Base-by-base conservation (phyloP, 2,797 vertebrate species). In the Hoplostethus mediterraneus region DNA sequence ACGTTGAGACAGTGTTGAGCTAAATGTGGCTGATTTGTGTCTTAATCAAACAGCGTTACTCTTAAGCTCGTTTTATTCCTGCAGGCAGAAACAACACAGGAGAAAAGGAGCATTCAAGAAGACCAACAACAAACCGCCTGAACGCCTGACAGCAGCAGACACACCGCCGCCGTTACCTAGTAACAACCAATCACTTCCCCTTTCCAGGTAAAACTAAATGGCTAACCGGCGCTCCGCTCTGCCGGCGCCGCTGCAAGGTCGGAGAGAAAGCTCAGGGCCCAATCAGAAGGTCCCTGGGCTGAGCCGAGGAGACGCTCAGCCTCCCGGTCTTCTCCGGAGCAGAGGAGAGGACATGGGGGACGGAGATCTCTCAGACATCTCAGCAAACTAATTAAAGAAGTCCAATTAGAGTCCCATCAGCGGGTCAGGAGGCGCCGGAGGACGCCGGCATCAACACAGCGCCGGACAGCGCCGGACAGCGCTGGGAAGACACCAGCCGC, bases 381-480 rank as follows among this genome's bases (percentile, higher is more conserved):
- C 69, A 2, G 67, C 53, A 53, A 77, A 71, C 84, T 91, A 87
- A 93, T 93, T 90, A 90, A 89, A 86, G 80, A 67, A 75, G 66
- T 76, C 87, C 89, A 93, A 92, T 93, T 92, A 93, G 82, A 85
- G 75, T 1, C 52, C 63, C 81, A 64, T 84, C 80, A 84, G 63
- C 71, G 48, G 73, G 80, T 83, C 76, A 67, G 56, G n/a, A 14
- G 71, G 71, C 71, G 25, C 73, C 9, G 5, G 71, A 66, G 71
- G 68, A 64, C 6, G 49, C 63, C 52, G 13, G 73, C 64, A 67
- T 87, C 79, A 71, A 65, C 87, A 67, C 84, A 60, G 55, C 60
- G 5, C 53, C 21, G 21, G 21, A 21, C 21, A 21, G 21, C 21
- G 21, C 53, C 21, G 21, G 21, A 21, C 21, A 21, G 21, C 21